Evolutionary conservation across 2,888 invertebrate genomes (phyloP).

Genomic region (Caenorhabditis sulstoni): DNA sequence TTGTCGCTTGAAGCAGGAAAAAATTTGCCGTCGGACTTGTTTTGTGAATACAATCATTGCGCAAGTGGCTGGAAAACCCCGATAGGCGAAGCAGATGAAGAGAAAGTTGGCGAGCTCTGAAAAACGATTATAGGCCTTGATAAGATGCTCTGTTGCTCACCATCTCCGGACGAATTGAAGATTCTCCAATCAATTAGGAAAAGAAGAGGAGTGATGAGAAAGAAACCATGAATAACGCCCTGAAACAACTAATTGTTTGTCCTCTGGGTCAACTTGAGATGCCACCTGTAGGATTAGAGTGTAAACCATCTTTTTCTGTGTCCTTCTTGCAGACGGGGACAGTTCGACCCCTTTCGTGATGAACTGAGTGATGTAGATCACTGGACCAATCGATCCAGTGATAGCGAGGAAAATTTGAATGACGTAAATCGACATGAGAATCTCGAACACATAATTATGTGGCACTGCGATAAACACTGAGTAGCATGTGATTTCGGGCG

Average conservation of each 20-base stretch:
- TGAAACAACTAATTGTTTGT: neutral
- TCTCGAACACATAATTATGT: neutral
- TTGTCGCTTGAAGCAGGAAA: neutral
- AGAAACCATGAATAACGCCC: neutral
- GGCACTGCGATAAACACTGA: neutral
- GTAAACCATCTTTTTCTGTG: neutral
- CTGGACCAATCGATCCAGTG: too few species aligned
- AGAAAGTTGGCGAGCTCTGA: neutral
- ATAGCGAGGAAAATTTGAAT: neutral
- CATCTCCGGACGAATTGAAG: too few species aligned
- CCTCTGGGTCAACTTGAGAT: too few species aligned
- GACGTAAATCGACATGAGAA: neutral
- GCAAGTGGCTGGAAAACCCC: neutral
- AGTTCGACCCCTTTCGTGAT: too few species aligned
- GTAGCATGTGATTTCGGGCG: neutral
- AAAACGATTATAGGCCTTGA: neutral
- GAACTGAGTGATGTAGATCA: too few species aligned
- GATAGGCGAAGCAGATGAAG: neutral
- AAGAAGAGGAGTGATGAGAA: neutral
- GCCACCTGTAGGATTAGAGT: constrained; percentile 4
- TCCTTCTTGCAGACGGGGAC: too few species aligned
- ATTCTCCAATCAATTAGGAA: too few species aligned
- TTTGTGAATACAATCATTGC: constrained; percentile 1
- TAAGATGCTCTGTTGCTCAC: too few species aligned
- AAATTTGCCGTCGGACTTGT: neutral